Conservation (phyloP, 2,797 vertebrate species). For the Muscicapa striata region DNA sequence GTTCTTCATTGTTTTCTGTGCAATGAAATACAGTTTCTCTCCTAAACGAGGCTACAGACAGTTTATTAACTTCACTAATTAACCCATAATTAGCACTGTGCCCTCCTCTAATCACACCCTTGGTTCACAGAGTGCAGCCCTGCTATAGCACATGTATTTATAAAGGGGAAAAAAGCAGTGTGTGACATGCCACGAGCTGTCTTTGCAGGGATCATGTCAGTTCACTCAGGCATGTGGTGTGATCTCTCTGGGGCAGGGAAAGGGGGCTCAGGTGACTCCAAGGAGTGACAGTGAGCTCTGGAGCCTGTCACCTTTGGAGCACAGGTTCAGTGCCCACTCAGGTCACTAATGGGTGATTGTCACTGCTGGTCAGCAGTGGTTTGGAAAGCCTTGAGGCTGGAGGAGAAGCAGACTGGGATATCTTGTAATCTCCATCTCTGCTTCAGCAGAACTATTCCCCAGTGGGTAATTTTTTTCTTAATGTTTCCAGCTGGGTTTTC, state of each 20-base stretch:
- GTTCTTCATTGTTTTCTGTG: conserved; percentile 23
- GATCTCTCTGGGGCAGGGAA: conserved; percentile 27
- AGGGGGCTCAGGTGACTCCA: background rate
- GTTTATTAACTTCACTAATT: conserved; percentile 79
- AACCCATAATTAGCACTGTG: conserved; percentile 68
- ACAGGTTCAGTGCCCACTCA: background rate
- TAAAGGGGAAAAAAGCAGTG: background rate
- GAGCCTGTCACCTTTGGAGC: background rate
- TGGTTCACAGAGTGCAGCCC: background rate
- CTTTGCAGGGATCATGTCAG: conserved; percentile 24
- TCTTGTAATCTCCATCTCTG: background rate
- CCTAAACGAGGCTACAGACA: conserved; percentile 63
- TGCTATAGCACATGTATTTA: conserved; percentile 60
- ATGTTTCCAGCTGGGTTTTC: background rate
- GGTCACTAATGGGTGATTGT: background rate
- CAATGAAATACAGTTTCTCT: conserved; percentile 64
- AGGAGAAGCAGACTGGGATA: background rate
- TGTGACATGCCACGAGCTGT: conserved; percentile 15
- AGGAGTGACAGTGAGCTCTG: background rate
- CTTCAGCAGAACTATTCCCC: background rate
- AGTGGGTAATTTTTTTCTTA: background rate
- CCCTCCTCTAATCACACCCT: conserved; percentile 71
- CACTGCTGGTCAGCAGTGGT: background rate
- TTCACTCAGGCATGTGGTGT: background rate
- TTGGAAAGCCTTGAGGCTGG: background rate